Base-by-base conservation (phyloP, 2,888 invertebrate species). In the Frankliniella intonsa region DNA sequence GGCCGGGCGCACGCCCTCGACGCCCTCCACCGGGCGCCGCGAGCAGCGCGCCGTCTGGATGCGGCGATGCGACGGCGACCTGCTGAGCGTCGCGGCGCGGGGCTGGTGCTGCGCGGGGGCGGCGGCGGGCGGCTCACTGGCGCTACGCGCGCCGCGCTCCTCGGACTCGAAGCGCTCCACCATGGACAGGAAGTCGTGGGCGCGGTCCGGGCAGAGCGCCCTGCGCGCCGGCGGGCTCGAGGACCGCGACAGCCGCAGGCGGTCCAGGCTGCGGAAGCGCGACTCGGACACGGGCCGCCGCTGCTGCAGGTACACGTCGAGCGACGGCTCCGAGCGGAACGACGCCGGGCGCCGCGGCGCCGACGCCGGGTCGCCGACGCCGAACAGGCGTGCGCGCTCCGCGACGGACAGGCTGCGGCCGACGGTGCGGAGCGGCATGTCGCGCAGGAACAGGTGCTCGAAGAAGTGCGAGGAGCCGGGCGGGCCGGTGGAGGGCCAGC, bases 241-340 rank as follows among this genome's bases (percentile, higher is more conserved):
- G 50, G 90, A 89, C 84, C 89, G 86, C 1, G 88, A 88, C 0
- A 88, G 87, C 25, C 85, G 80, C 17, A 86, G 22, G 2, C 89
- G 90, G 85, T 94, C 94, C 89, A 92, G 90, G 85, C 91, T 90
- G 85, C 91, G 91, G 87, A 94, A 94, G 85, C 92, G 92, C 0
- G 94, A 94, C 84, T 93, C 91, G 2, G 92, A 91, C 0, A 94
- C 94, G 9, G 94, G 93, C 86, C 91, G 92, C 84, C 93, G 92
- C 85, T 93, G 90, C 80, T 91, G 90, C 76, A 94, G 88, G 86
- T 94, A 94, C 55, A 92, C 89, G 86, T 91, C 92, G 84, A 92
- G 86, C 8, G 90, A 88, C 79, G 90, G 87, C 49, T 90, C 87
- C 12, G 91, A 90, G 82, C 92, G 92, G 83, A 93, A 91, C 51